Conservation (phyloP, 2,797 vertebrate species). For the Rousettus madagascariensis region DNA sequence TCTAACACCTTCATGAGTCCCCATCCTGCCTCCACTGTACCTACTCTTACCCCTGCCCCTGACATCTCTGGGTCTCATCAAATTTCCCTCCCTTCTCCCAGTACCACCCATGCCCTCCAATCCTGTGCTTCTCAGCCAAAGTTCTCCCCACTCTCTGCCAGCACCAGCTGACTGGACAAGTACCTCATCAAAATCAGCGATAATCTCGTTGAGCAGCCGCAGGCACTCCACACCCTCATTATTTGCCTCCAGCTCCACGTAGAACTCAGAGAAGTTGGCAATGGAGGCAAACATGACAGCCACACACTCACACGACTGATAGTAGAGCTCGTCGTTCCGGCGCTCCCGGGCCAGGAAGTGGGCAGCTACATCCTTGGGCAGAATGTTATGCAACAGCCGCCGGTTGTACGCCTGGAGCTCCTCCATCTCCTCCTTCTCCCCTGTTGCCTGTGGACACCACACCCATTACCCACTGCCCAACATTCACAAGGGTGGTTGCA, state of each 20-base stretch:
- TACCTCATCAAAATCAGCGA: slow-evolving; percentile 96
- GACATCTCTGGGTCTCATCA: background rate
- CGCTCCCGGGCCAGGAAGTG: slow-evolving; percentile 94
- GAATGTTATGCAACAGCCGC: slow-evolving; percentile 95
- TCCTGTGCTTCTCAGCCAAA: background rate
- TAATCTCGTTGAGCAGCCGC: slow-evolving; percentile 96
- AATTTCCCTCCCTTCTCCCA: background rate
- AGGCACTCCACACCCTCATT: slow-evolving; percentile 97
- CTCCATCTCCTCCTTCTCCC: slow-evolving; percentile 98
- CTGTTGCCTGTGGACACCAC: slow-evolving; percentile 89
- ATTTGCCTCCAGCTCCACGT: slow-evolving; percentile 97
- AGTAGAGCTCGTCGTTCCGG: slow-evolving; percentile 95
- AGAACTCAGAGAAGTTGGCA: slow-evolving; percentile 98
- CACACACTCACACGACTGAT: slow-evolving; percentile 97
- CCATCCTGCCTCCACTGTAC: background rate
- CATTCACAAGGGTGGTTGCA: background rate
- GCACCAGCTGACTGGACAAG: background rate
- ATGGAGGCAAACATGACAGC: slow-evolving; percentile 98
- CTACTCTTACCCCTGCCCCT: background rate
- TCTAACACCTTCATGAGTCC: background rate
- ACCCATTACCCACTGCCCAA: slow-evolving; percentile 44
- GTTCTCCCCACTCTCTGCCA: background rate
- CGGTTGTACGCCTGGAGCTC: slow-evolving; percentile 97
- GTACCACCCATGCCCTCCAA: background rate
- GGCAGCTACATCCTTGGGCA: slow-evolving; percentile 96